phyloP scores from a whole-genome alignment of 2,113 vertebrate genomes.

The Rhinopithecus roxellana region DNA sequence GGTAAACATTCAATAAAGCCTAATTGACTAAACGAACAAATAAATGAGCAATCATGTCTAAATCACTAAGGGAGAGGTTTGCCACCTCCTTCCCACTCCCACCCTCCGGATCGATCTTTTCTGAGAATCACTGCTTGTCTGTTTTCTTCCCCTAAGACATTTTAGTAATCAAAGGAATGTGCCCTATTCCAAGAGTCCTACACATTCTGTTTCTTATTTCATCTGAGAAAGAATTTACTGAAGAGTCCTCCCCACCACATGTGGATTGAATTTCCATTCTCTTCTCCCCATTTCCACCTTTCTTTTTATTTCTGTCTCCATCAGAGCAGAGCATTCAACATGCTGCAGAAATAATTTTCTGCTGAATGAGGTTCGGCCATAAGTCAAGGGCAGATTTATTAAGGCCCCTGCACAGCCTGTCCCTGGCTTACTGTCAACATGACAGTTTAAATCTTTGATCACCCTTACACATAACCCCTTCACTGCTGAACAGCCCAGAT shows the following conservation, averaged over 20 bases:
- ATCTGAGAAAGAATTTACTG: conserved; percentile 55
- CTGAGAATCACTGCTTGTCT: not conserved
- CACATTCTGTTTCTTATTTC: conserved; percentile 75
- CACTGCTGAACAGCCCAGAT: not conserved
- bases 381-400: conserved; percentile 79
- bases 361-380: conserved; percentile 70
- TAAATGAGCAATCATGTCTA: not conserved
- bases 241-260: conserved; percentile 53
- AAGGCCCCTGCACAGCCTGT: conserved; percentile 52
- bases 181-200: conserved; percentile 23
- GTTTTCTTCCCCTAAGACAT: conserved; percentile 25
- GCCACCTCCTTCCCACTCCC: not conserved
- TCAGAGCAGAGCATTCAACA: conserved; percentile 64
- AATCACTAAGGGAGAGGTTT: not conserved
- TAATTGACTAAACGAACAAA: not conserved
- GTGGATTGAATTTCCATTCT: conserved; percentile 77
- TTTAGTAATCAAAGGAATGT: conserved; percentile 61
- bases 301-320: conserved; percentile 73
- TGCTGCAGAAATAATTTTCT: conserved; percentile 77
- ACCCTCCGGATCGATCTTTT: not conserved
- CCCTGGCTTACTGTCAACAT: conserved; percentile 60
- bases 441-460: conserved; percentile 78
- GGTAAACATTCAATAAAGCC: not conserved
- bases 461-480: conserved; percentile 64
- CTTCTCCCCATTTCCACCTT: conserved; percentile 72